Conservation (phyloP, 2,113 vertebrate species). For the Aegithalos caudatus region DNA sequence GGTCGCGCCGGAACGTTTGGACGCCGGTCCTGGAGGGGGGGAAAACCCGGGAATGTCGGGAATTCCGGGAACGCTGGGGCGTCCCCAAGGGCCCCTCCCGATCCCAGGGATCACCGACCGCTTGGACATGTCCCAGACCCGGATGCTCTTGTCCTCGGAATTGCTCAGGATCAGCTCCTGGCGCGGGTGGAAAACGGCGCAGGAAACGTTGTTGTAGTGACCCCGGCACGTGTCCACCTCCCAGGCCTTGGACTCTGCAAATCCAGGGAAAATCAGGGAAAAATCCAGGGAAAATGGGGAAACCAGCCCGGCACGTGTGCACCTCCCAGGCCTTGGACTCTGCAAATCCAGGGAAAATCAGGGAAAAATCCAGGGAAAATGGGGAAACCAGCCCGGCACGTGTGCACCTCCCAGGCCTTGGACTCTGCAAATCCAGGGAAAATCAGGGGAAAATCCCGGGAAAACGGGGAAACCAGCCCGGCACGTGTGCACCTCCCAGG, state of each 20-base stretch:
- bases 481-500: too few species aligned
- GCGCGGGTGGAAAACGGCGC: conserved; percentile 94
- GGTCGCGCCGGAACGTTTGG: conserved; percentile 94
- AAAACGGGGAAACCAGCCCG: not conserved
- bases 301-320: too few species aligned
- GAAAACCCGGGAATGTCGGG: fast-evolving
- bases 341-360: too few species aligned
- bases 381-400: too few species aligned
- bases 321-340: too few species aligned
- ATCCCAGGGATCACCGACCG: not conserved
- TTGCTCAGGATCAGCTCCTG: conserved; percentile 98
- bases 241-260: conserved; percentile 92
- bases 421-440: too few species aligned
- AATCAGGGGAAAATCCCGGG: not conserved
- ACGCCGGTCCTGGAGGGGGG: conserved; percentile 71
- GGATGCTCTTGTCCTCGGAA: conserved; percentile 97
- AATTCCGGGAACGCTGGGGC: fast-evolving
- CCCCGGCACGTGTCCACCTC: conserved; percentile 96
- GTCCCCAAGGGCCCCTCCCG: not conserved
- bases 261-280: too few species aligned
- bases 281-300: too few species aligned
- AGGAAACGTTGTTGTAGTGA: conserved; percentile 98
- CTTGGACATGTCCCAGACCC: conserved; percentile 98
- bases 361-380: too few species aligned
- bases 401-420: not conserved